Evolutionary conservation across 2,888 invertebrate genomes (phyloP).

Genomic region (Fragum fragum): DNA sequence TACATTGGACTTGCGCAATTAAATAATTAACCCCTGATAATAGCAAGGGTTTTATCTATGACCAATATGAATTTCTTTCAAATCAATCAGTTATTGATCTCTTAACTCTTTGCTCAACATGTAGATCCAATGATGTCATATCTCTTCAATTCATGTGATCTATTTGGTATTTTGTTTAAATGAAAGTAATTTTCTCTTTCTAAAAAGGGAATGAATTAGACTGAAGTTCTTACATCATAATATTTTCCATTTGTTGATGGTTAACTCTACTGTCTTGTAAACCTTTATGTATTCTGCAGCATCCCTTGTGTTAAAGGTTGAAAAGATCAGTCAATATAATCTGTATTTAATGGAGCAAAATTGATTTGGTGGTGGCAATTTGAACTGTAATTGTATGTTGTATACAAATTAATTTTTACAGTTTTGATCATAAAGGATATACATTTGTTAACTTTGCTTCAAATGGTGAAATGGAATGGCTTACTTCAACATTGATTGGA

Average conservation of each 20-base stretch:
- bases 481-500: no score
- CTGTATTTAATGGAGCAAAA: neutral
- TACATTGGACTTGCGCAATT: neutral
- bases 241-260: no score
- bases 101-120: neutral
- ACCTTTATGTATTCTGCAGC: no score
- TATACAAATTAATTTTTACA: neutral
- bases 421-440: neutral
- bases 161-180: no score
- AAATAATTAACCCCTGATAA: slow-evolving; percentile 3
- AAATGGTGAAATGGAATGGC: no score
- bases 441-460: neutral
- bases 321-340: slow-evolving; percentile 3
- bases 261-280: no score
- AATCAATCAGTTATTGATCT: slow-evolving; percentile 32
- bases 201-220: no score
- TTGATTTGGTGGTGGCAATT: slow-evolving; percentile 3
- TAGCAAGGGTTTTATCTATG: slow-evolving; percentile 15
- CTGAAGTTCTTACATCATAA: no score
- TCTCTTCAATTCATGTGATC: no score
- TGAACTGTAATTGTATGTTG: neutral
- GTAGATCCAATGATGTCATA: no score
- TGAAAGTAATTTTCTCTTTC: no score
- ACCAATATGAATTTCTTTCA: slow-evolving; percentile 20
- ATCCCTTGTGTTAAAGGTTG: neutral